Evolutionary conservation across 2,797 vertebrate species (phyloP), one percentile per base, ranked within the genome.

Genomic region (Poecilia velifera): DNA sequence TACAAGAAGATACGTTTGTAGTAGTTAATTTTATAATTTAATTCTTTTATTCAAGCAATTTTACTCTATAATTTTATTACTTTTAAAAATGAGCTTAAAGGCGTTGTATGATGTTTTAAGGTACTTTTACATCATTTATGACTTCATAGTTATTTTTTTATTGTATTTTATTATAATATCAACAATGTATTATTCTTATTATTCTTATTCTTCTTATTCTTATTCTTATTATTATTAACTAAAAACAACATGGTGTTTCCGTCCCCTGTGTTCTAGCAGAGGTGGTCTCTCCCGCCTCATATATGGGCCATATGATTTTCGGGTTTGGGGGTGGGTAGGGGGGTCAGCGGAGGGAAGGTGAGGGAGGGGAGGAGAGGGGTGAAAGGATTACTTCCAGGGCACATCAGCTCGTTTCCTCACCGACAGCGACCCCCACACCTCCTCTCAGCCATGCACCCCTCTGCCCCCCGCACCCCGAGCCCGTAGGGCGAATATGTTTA

Each of bases 341-440:
- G 6, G 20, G 49, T 18, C 16, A 25, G 22, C 8, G 51, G 51
- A 53, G 51, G 51, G 51, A 10, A 25, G 22, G 7, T 22, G 22
- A 53, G 18, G 4, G 49, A 18, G 41, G 41, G 31, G 47, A 62
- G 36, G 68, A 76, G 46, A 73, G 81, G 91, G 92, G 92, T 76
- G 92, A 88, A 89, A 91, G 91, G 94, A 96, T 94, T 92, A 96
- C 96, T 96, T 96, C 96, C 95, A 96, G 96, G 95, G 95, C 95
- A 96, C 87, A 94, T 92, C 88, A 94, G 82, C 89, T 90, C 85
- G 92, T 95, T 96, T 96, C 95, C 95, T 96, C 93, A 89, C 89
- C 86, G 81, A 76, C 83, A 39, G 64, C 88, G 87, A 71, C 82
- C 55, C 72, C 70, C 22, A 12, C 75, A 41, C 81, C 77, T 43